Percentiles rank a stretch among this genome's conserved stretches.
Evolutionary conservation across 2,113 vertebrate species (phyloP).

Genomic region (Nothobranchius kuhntae): DNA sequence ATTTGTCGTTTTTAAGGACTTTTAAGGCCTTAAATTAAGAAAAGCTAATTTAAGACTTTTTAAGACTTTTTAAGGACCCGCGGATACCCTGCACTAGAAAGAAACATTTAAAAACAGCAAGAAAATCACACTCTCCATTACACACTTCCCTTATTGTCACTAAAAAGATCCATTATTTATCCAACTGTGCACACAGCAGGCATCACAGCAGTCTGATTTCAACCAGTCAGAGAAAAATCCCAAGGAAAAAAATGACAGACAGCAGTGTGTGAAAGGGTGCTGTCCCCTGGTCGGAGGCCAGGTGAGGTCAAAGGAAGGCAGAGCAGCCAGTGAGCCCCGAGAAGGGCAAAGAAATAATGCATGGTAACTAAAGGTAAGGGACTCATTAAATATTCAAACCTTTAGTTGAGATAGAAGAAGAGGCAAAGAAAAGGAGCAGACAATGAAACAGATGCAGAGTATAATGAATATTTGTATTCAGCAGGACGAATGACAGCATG

Average conservation of each 20-base stretch:
- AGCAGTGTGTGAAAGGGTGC: slow-evolving; percentile 40
- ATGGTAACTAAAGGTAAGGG: slow-evolving; percentile 85
- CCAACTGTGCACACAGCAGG: neutral
- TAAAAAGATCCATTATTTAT: neutral
- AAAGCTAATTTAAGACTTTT: too few relatives aligned
- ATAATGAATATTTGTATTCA: neutral
- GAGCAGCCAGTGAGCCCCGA: slow-evolving; percentile 68
- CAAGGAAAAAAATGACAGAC: slow-evolving; percentile 26
- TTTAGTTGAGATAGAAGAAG: slow-evolving; percentile 61
- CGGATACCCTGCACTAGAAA: too few relatives aligned
- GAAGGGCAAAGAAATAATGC: slow-evolving; percentile 83
- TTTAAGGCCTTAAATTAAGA: too few relatives aligned
- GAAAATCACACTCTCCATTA: neutral
- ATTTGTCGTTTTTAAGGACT: too few relatives aligned
- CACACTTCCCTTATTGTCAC: neutral
- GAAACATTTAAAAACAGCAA: too few relatives aligned
- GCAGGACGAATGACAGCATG: neutral
- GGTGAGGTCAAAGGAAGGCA: slow-evolving; percentile 50
- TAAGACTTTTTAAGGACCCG: too few relatives aligned
- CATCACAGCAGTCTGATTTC: neutral
- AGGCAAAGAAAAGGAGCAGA: slow-evolving; percentile 40
- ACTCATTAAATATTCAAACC: slow-evolving; percentile 82
- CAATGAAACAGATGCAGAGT: slow-evolving; percentile 10
- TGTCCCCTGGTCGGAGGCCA: slow-evolving; percentile 53
- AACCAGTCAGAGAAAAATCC: slow-evolving; percentile 1